These are phyloP conservation scores for Procambarus clarkii DNA, from an alignment of 1,140 invertebrate species.

Conservation along the genomic window DNA sequence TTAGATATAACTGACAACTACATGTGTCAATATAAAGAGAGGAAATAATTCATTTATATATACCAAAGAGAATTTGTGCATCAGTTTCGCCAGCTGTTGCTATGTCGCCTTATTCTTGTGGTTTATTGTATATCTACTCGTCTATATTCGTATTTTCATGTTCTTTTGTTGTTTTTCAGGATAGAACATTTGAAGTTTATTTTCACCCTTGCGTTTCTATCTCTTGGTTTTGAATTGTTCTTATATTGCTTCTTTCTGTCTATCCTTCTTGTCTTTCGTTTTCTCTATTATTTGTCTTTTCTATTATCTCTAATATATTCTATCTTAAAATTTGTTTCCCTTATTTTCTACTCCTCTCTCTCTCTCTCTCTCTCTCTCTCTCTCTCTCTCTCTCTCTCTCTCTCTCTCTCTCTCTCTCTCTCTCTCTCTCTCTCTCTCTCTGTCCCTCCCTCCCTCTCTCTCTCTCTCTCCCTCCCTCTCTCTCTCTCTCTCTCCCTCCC, in stretches of 20 bases:
- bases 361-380: neutral
- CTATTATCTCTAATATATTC: neutral
- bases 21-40: too few species aligned
- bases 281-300: neutral
- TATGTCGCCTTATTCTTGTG: too few species aligned
- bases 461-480: neutral
- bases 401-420: neutral
- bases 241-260: neutral
- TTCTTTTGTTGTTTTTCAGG: too few species aligned
- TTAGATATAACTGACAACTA: too few species aligned
- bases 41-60: too few species aligned
- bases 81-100: too few species aligned
- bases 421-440: neutral
- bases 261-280: neutral
- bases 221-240: neutral
- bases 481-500: constrained; percentile 7
- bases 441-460: neutral
- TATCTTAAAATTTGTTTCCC: neutral
- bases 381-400: neutral
- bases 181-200: too few species aligned
- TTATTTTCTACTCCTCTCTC: neutral
- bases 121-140: too few species aligned
- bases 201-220: too few species aligned
- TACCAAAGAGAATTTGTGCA: too few species aligned
- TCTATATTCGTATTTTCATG: too few species aligned